Conservation (phyloP, 1,140 invertebrate species). For the Arctopsyche grandis region DNA sequence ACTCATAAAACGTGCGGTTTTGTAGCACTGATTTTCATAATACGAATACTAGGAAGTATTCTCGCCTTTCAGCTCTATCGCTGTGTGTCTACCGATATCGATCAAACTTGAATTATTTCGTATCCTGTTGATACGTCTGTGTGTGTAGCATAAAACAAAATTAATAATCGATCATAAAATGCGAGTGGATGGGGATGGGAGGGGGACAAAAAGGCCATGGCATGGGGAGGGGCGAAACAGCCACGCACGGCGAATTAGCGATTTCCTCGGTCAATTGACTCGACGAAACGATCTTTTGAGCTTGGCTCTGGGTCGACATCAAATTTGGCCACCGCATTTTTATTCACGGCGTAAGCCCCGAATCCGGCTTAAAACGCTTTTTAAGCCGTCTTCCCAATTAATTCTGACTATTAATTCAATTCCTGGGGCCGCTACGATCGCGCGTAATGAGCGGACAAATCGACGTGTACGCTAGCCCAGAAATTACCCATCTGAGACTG, state of each 20-base stretch:
- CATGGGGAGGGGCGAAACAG: too few relatives aligned
- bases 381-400: slow-evolving; percentile 38
- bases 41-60: too few relatives aligned
- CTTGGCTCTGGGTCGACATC: slow-evolving; percentile 1
- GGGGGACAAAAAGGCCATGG: too few relatives aligned
- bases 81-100: neutral
- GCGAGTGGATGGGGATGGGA: too few relatives aligned
- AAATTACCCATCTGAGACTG: neutral
- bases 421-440: slow-evolving; percentile 21
- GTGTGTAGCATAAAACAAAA: neutral
- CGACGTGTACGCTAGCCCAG: neutral
- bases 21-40: too few relatives aligned
- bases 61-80: too few relatives aligned
- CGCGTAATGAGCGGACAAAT: slow-evolving; percentile 32
- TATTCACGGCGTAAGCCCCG: slow-evolving; percentile 26
- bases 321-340: slow-evolving; percentile 18
- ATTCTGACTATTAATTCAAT: slow-evolving; percentile 41
- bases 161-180: slow-evolving; percentile 22
- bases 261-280: slow-evolving; percentile 33
- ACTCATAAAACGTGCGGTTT: too few relatives aligned
- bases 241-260: slow-evolving; percentile 30
- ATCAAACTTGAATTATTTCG: slow-evolving; percentile 5
- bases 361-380: slow-evolving; percentile 30
- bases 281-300: slow-evolving; percentile 38
- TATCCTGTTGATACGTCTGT: too few relatives aligned